phyloP scores from a whole-genome alignment of 2,888 invertebrate genomes.

The Andrena marginata region DNA sequence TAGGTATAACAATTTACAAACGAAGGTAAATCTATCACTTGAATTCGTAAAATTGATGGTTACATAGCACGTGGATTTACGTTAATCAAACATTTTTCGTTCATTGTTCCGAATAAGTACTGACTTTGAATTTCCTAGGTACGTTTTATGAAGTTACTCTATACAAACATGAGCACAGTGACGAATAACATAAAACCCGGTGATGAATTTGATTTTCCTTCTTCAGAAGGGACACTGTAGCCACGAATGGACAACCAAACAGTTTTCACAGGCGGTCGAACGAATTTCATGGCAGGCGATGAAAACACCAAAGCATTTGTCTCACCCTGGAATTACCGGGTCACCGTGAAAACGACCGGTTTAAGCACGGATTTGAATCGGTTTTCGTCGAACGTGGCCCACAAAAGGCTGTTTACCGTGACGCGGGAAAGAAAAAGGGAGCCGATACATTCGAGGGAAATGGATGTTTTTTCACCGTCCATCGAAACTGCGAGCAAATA shows the following conservation, averaged over 20 bases:
- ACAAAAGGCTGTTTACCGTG: slow-evolving; percentile 32
- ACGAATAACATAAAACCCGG: too few species aligned
- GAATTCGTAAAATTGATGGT: too few species aligned
- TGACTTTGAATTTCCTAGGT: too few species aligned
- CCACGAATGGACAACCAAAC: neutral
- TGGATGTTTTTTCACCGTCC: slow-evolving; percentile 15
- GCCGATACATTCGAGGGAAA: slow-evolving; percentile 36
- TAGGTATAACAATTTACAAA: too few species aligned
- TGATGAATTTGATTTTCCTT: too few species aligned
- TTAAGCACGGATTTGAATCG: slow-evolving; percentile 35
- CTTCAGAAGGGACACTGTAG: neutral
- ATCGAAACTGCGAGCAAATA: slow-evolving; percentile 14
- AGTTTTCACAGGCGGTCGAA: neutral
- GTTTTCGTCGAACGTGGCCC: slow-evolving; percentile 8
- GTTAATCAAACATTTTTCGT: too few species aligned
- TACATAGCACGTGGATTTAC: too few species aligned
- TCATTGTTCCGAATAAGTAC: too few species aligned
- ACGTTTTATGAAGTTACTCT: too few species aligned
- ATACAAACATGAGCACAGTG: too few species aligned
- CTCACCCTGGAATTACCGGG: slow-evolving; percentile 10
- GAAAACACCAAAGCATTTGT: slow-evolving; percentile 9
- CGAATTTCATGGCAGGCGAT: neutral
- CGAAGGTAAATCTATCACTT: too few species aligned
- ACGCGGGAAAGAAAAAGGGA: neutral
- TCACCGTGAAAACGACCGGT: slow-evolving; percentile 18